Evolutionary conservation across 2,888 invertebrate species (phyloP), one percentile per base, ranked within the genome.

Genomic region (Pristionchus japonicus): DNA sequence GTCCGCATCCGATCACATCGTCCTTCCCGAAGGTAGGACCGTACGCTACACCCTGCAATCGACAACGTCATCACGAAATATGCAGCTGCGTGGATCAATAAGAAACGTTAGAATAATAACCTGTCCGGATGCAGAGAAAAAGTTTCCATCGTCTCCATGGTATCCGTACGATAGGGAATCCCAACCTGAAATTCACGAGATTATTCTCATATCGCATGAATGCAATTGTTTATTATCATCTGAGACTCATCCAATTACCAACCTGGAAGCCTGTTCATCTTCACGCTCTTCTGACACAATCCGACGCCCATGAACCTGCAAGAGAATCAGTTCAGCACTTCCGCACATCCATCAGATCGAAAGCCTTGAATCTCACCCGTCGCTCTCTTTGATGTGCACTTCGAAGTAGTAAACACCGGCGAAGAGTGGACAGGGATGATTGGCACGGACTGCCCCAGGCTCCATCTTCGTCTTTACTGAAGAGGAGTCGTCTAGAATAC

Each of bases 391-490:
- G 31, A 87, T 57, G 40, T 87, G 74, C 2, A 99, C 98, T 96
- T 99, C 99, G 95, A 98, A 99, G 96, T 99, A 99, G 95, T 99
- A 99, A 34, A 99, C 96, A 31, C 99, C 99, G 95, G 98, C 98
- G 34, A 98, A 97, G 37, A 98, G 97, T 87, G 99, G 99, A 94
- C 99, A 99, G 17, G 98, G 97, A 95, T 98, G 97, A 84, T 98
- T 97, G 89, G 99, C 98, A 94, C 99, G 97, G 90, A 99, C 98
- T 95, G 98, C 98, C 90, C 98, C 99, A 90, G 99, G 98, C 96
- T 99, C 99, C 95, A 98, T 97, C 96, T 98, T 82, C 31, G 27
- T 49, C 52, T 82, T 82, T 27, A n/a, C n/a, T n/a, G n/a, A n/a
- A n/a, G n/a, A n/a, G n/a, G n/a, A n/a, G n/a, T n/a, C n/a, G n/a